Base-by-base conservation (phyloP, 2,888 invertebrate species). In the Nyleta sp. region DNA sequence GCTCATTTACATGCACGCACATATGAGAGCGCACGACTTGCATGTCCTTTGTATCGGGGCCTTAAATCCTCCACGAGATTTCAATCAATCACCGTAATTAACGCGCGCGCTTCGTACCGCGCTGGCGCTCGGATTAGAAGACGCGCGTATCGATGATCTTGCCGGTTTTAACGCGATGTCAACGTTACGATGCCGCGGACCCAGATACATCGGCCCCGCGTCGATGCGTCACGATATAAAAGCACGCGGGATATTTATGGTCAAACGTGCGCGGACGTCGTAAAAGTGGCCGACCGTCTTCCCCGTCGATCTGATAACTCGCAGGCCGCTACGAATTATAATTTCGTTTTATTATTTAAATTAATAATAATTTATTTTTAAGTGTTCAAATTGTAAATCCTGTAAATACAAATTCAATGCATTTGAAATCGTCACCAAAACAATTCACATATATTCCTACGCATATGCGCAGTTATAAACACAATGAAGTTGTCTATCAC, bases 41-140 rank as follows among this genome's bases (percentile, higher is more conserved):
- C n/a, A n/a, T n/a, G n/a, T n/a, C n/a, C n/a, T n/a, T n/a, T n/a
- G n/a, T n/a, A n/a, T n/a, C n/a, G n/a, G n/a, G n/a, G n/a, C n/a
- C n/a, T n/a, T n/a, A n/a, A n/a, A n/a, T n/a, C n/a, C n/a, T n/a
- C 38, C 80, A 83, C 79, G 77, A 85, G 78, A 78, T 83, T 86
- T 87, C 86, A 87, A 88, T 88, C 88, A 88, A 88, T 88, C 87
- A 85, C 78, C 78, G 86, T 87, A 88, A 89, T 89, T 89, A 89
- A 88, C 87, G 83, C 85, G 82, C 78, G 83, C n/a, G n/a, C n/a
- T n/a, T n/a, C n/a, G n/a, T n/a, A n/a, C n/a, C n/a, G n/a, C n/a
- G n/a, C n/a, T n/a, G n/a, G n/a, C n/a, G 83, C 86, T 86, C 84
- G 79, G 81, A 87, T 88, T 85, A 84, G 83, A 85, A 84, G 24